Conservation (phyloP, 2,888 invertebrate genomes). For the Lasioglossum pauxillum region DNA sequence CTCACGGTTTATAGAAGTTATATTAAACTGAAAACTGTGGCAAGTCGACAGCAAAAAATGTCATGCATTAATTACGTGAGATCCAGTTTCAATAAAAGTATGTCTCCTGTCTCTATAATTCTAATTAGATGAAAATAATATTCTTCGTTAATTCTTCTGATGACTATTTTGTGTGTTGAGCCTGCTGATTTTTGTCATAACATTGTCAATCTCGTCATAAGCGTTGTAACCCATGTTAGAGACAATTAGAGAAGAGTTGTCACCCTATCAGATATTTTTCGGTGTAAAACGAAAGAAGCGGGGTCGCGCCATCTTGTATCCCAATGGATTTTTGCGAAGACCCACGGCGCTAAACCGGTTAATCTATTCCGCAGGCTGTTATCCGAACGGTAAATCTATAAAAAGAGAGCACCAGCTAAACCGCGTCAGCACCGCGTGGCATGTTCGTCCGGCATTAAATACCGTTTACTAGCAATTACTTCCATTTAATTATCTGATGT, state of each 20-base stretch:
- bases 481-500: slow-evolving; percentile 34
- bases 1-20: no score
- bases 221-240: no score
- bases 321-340: background rate
- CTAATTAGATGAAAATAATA: no score
- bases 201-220: no score
- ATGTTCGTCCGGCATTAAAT: slow-evolving; percentile 3
- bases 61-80: no score
- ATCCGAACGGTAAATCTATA: background rate
- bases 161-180: no score
- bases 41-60: background rate
- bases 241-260: background rate
- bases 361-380: background rate
- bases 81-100: no score
- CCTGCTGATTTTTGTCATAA: no score
- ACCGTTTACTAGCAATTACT: background rate
- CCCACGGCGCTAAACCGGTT: background rate
- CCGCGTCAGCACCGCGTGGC: background rate
- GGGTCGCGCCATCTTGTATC: background rate
- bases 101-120: no score
- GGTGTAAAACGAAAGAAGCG: background rate
- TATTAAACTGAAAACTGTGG: no score
- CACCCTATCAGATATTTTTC: background rate
- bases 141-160: no score
- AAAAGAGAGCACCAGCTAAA: background rate